Percentiles rank a stretch among this genome's conserved stretches.
These are phyloP conservation scores for Pelecanus crispus DNA, from an alignment of 2,113 vertebrate species.

Conservation along the genomic window DNA sequence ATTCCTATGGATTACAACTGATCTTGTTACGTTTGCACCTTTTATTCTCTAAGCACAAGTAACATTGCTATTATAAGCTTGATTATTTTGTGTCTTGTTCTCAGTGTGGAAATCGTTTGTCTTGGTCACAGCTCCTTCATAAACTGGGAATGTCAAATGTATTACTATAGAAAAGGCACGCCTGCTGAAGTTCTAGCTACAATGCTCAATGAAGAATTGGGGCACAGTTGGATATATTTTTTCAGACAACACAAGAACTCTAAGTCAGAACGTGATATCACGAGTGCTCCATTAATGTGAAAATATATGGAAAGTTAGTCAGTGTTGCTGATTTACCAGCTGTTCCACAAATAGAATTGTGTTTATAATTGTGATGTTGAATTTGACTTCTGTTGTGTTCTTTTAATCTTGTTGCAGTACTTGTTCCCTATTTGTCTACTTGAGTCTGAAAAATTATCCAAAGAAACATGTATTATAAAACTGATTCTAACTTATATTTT, in stretches of 20 bases:
- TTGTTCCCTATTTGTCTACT: not conserved
- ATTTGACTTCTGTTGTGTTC: not conserved
- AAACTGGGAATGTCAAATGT: slow-evolving; percentile 75
- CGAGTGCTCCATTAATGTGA: slow-evolving; percentile 74
- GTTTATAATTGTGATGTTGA: not conserved
- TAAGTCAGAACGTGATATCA: slow-evolving; percentile 66
- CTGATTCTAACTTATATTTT: not conserved
- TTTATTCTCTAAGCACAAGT: not conserved
- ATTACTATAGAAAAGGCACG: slow-evolving; percentile 54
- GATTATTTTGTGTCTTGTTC: not conserved
- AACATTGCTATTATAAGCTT: not conserved
- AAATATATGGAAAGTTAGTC: slow-evolving; percentile 51
- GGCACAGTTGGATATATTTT: slow-evolving; percentile 74
- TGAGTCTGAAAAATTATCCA: not conserved
- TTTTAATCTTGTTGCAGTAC: not conserved
- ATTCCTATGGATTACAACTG: not conserved
- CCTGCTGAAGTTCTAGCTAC: slow-evolving; percentile 71
- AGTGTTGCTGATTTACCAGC: not conserved
- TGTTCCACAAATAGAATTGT: not conserved
- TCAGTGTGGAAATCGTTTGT: slow-evolving; percentile 75
- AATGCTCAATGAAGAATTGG: slow-evolving; percentile 73
- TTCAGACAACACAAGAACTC: slow-evolving; percentile 76
- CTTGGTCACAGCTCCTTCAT: slow-evolving; percentile 75
- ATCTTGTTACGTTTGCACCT: not conserved
- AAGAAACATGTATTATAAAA: not conserved